A percentile compares a stretch with the other conserved stretches of the same genome.
phyloP scores from a whole-genome alignment of 2,113 vertebrate genomes.

The Solea senegalensis region DNA sequence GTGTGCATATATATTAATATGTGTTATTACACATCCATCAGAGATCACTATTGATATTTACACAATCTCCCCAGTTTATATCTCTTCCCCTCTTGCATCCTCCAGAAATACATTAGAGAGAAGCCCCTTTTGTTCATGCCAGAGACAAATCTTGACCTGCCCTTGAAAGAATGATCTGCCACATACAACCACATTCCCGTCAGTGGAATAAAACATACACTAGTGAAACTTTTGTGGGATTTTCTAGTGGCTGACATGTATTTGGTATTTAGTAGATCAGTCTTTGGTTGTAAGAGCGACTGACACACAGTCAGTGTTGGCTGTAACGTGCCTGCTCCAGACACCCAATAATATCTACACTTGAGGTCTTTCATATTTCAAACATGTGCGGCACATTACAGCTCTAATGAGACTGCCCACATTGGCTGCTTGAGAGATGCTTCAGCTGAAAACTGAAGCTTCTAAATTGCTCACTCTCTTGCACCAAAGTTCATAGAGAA shows the following conservation, averaged over 20 bases:
- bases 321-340: too few relatives aligned
- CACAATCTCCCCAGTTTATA: constrained; percentile 22
- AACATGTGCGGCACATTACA: too few relatives aligned
- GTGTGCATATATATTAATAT: constrained; percentile 60
- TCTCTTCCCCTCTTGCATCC: constrained; percentile 8
- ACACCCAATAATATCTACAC: too few relatives aligned
- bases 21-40: constrained; percentile 51
- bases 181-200: not conserved
- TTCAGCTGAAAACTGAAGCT: too few relatives aligned
- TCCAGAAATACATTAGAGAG: constrained; percentile 15
- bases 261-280: not conserved
- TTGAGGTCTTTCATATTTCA: too few relatives aligned
- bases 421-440: too few relatives aligned
- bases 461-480: too few relatives aligned
- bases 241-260: not conserved
- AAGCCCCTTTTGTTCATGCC: constrained; percentile 1
- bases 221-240: not conserved
- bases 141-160: constrained; percentile 7
- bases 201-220: not conserved
- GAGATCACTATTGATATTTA: constrained; percentile 41
- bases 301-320: too few relatives aligned
- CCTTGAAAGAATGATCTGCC: constrained; percentile 13
- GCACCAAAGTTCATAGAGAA: too few relatives aligned
- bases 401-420: too few relatives aligned
- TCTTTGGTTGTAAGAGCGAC: not conserved